Conservation (phyloP, 2,888 invertebrate genomes). For the Lasioglossum pauxillum region DNA sequence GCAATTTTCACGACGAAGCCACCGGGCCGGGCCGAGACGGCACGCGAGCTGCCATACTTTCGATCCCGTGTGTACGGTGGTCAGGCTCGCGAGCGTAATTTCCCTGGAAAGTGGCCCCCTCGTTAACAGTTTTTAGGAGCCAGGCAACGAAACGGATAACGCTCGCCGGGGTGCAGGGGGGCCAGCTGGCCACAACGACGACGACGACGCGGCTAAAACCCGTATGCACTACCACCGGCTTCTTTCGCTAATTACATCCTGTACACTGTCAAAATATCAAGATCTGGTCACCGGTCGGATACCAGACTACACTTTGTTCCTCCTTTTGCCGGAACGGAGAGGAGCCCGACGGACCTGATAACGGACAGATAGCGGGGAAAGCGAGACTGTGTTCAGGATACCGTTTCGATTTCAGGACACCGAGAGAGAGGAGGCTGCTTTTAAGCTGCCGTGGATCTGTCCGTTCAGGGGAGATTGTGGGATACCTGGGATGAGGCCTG, state of each 20-base stretch:
- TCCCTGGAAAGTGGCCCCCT: slow-evolving; percentile 59
- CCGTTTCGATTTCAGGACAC: slow-evolving; percentile 1
- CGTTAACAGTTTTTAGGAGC: slow-evolving; percentile 45
- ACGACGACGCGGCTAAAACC: background rate
- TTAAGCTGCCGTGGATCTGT: background rate
- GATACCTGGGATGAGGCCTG: background rate
- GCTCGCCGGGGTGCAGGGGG: background rate
- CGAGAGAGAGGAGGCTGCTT: background rate
- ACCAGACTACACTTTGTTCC: slow-evolving; percentile 23
- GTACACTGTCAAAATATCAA: slow-evolving; percentile 55
- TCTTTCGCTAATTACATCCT: slow-evolving; percentile 53
- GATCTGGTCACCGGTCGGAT: slow-evolving; percentile 32
- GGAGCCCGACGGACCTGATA: slow-evolving; percentile 8
- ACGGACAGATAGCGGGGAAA: slow-evolving; percentile 20
- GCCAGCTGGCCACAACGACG: slow-evolving; percentile 26
- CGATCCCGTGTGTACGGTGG: slow-evolving; percentile 41
- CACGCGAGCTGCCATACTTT: slow-evolving; percentile 80
- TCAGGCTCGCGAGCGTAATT: slow-evolving; percentile 44
- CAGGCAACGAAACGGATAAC: slow-evolving; percentile 43
- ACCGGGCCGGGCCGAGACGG: slow-evolving; percentile 79
- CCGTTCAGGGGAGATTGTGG: background rate
- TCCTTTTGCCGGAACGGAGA: slow-evolving; percentile 14
- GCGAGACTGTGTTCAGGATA: slow-evolving; percentile 22
- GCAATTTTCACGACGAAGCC: slow-evolving; percentile 83
- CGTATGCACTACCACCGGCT: background rate